Conservation (phyloP, 2,113 vertebrate genomes). For the Chloropsis cyanopogon region DNA sequence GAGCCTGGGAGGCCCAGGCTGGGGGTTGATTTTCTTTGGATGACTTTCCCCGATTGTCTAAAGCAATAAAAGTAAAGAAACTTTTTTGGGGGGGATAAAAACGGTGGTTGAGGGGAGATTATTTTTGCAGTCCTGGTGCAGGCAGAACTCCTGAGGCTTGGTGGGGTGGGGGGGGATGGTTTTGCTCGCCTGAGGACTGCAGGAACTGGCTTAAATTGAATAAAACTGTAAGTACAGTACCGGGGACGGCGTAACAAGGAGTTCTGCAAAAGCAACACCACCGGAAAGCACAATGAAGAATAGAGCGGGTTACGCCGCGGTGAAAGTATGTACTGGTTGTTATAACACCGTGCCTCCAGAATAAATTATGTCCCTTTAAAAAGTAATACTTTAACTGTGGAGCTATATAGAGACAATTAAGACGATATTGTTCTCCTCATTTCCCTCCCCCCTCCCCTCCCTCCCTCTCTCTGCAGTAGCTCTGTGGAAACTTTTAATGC, state of each 20-base stretch:
- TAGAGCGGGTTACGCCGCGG: slow-evolving; percentile 53
- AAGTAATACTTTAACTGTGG: slow-evolving; percentile 66
- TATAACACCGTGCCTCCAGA: slow-evolving; percentile 55
- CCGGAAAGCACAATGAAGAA: slow-evolving; percentile 57
- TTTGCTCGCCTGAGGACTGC: neutral
- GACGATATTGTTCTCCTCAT: slow-evolving; percentile 59
- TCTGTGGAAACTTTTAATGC: slow-evolving; percentile 71
- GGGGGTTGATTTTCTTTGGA: slow-evolving; percentile 50
- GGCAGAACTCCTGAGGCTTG: slow-evolving; percentile 8
- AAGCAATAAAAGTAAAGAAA: slow-evolving; percentile 52
- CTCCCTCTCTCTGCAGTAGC: slow-evolving; percentile 54
- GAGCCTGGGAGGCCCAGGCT: slow-evolving; percentile 25
- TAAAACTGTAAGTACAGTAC: slow-evolving; percentile 63
- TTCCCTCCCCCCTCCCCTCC: neutral
- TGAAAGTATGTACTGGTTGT: slow-evolving; percentile 59
- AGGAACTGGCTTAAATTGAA: slow-evolving; percentile 61
- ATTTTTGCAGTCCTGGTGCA: slow-evolving; percentile 15
- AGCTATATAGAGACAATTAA: slow-evolving; percentile 67
- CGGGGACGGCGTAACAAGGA: slow-evolving; percentile 35
- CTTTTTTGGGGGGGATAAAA: neutral
- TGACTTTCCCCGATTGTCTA: slow-evolving; percentile 52
- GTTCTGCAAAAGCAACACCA: slow-evolving; percentile 64
- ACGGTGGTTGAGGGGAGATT: neutral
- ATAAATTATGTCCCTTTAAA: slow-evolving; percentile 70
- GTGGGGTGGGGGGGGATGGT: neutral